These are phyloP conservation scores for Meda fulgida DNA, from an alignment of 2,797 vertebrate species.

Conservation along the genomic window DNA sequence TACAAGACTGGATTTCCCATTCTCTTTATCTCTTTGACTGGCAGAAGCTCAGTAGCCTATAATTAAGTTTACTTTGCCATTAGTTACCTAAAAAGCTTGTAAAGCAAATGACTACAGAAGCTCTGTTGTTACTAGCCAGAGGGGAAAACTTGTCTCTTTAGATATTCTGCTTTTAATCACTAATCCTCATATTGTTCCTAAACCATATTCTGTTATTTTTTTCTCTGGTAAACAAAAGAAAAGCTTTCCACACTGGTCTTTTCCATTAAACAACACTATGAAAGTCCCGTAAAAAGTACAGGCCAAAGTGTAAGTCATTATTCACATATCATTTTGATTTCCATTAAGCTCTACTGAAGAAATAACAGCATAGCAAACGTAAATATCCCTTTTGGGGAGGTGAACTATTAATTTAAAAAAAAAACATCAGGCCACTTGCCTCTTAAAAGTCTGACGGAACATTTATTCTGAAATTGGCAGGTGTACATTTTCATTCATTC, in stretches of 20 bases:
- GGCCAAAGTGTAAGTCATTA: background rate
- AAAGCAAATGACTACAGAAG: background rate
- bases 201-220: background rate
- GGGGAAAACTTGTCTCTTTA: background rate
- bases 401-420: background rate
- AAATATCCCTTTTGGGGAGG: background rate
- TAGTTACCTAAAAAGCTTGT: background rate
- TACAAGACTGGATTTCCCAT: background rate
- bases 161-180: background rate
- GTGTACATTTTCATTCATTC: too few relatives aligned
- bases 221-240: background rate
- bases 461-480: conserved; percentile 8
- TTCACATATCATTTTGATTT: background rate
- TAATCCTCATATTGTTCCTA: background rate
- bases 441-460: background rate
- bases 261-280: background rate
- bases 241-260: background rate
- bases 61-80: background rate
- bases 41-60: background rate
- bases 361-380: background rate
- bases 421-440: conserved; percentile 12
- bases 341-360: background rate
- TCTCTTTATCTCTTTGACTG: background rate
- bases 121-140: background rate
- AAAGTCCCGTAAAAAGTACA: background rate